Base-by-base conservation (phyloP, 2,797 vertebrate species). In the Morelia viridis region DNA sequence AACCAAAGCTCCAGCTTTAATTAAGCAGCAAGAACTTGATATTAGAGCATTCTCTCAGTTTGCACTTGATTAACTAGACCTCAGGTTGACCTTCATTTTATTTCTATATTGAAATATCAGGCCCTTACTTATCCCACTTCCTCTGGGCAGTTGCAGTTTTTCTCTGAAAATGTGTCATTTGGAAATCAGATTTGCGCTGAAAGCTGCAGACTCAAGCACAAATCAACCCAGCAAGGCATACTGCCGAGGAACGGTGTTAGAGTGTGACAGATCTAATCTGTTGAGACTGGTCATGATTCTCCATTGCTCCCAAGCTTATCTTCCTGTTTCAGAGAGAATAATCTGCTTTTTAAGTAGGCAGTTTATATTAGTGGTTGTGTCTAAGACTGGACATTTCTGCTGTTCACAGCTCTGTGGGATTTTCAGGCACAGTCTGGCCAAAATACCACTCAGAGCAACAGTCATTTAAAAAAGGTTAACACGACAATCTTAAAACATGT, bases 11-110 rank as follows among this genome's bases (percentile, higher is more conserved):
- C 88, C 57, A 91, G 13, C 50, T 90, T 90, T 92, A 96, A 95
- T 91, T 95, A 94, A 95, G 89, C 35, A 93, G 84, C 80, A 84
- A 91, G 58, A 85, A 88, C 13, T 84, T 96, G 91, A 24, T 88
- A 84, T 57, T 93, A 41, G 0, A 0, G 92, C 83, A 92, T 92
- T 95, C 88, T 68, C 64, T 94, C 68, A 90, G 94, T 85, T 90
- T 94, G 65, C 89, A 80, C 86, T 95, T 4, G 0, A 92, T 95
- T 93, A 94, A 95, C 94, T 46, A 92, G 93, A 94, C 87, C 71
- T 90, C 80, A 31, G 17, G 8, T 35, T 94, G 94, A 88, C 86
- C 76, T 41, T 92, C 6, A 76, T 56, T 93, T 88, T 90, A 89
- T 96, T 95, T 28, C 35, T 1, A 94, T 93, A 68, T 87, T 87